A percentile compares a stretch with the other conserved stretches of the same genome.
These are phyloP conservation scores for Hyperoplus lanceolatus DNA, from an alignment of 2,797 vertebrate genomes.

Conservation along the genomic window DNA sequence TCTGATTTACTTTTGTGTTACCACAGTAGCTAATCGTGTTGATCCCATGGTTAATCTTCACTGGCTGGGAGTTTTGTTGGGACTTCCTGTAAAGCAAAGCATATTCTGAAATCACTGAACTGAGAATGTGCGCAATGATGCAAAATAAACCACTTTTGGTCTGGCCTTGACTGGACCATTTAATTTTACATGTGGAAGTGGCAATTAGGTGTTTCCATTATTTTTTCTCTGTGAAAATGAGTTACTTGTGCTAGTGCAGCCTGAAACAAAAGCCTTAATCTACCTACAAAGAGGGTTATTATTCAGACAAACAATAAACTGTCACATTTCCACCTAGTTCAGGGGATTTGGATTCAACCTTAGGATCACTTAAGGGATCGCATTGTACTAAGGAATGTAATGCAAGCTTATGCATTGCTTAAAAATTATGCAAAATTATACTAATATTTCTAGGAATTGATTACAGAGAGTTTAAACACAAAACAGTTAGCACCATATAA, in stretches of 20 bases:
- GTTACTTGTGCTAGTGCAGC: conserved; percentile 19
- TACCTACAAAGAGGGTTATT: conserved; percentile 37
- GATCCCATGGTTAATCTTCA: conserved; percentile 69
- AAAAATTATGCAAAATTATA: background rate
- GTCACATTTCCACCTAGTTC: conserved; percentile 30
- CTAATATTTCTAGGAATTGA: background rate
- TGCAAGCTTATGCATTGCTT: background rate
- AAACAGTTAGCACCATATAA: background rate
- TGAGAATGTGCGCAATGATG: conserved; percentile 55
- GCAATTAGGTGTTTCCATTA: conserved; percentile 41
- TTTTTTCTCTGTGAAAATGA: conserved; percentile 33
- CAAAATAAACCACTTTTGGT: conserved; percentile 54
- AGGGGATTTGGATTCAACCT: conserved; percentile 23
- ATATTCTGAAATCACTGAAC: conserved; percentile 49
- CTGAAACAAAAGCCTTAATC: conserved; percentile 35
- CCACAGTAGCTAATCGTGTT: conserved; percentile 74
- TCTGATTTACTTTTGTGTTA: conserved; percentile 71
- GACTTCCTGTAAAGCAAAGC: conserved; percentile 54
- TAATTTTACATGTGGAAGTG: conserved; percentile 46
- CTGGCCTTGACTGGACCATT: conserved; percentile 38
- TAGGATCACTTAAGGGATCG: background rate
- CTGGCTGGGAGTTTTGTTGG: conserved; percentile 52
- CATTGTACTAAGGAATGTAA: background rate
- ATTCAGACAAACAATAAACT: conserved; percentile 33
- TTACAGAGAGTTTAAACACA: background rate